Percentiles rank a stretch among this genome's conserved stretches.
phyloP scores from a whole-genome alignment of 2,888 invertebrate genomes.

The Branchellion lobata region DNA sequence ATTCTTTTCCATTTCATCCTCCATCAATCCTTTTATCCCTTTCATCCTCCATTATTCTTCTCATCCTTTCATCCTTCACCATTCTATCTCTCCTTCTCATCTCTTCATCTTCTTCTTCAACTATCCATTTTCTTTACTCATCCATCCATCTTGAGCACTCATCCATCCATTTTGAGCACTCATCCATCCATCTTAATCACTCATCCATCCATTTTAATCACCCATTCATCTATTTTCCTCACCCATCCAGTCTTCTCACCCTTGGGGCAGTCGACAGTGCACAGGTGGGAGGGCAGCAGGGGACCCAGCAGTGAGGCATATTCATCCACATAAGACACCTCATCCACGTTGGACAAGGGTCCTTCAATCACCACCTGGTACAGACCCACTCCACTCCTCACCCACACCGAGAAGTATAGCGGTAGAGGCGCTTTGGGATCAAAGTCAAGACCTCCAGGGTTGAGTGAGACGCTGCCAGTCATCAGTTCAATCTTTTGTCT shows the following conservation, averaged over 20 bases:
- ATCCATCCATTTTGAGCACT: background rate
- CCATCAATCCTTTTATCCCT: too few relatives aligned
- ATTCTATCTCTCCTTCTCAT: too few relatives aligned
- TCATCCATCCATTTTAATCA: background rate
- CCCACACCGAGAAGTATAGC: slow-evolving; percentile 39
- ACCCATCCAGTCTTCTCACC: background rate
- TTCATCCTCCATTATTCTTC: too few relatives aligned
- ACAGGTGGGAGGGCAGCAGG: slow-evolving; percentile 12
- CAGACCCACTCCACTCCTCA: background rate
- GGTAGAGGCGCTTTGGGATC: background rate
- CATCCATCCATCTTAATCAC: background rate
- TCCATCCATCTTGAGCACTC: too few relatives aligned
- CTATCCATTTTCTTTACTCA: too few relatives aligned
- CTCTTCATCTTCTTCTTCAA: too few relatives aligned
- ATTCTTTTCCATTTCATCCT: too few relatives aligned
- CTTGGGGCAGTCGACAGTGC: background rate
- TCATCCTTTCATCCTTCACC: too few relatives aligned
- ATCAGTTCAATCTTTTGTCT: slow-evolving; percentile 2
- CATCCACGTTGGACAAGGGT: background rate
- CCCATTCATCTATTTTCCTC: too few relatives aligned
- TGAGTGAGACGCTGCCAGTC: slow-evolving; percentile 19
- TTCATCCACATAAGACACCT: slow-evolving; percentile 7
- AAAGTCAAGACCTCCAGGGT: slow-evolving; percentile 1
- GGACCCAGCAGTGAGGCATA: slow-evolving; percentile 20
- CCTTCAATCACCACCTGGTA: slow-evolving; percentile 44